phyloP scores from a whole-genome alignment of 2,113 vertebrate species.

The Hiodon alosoides region DNA sequence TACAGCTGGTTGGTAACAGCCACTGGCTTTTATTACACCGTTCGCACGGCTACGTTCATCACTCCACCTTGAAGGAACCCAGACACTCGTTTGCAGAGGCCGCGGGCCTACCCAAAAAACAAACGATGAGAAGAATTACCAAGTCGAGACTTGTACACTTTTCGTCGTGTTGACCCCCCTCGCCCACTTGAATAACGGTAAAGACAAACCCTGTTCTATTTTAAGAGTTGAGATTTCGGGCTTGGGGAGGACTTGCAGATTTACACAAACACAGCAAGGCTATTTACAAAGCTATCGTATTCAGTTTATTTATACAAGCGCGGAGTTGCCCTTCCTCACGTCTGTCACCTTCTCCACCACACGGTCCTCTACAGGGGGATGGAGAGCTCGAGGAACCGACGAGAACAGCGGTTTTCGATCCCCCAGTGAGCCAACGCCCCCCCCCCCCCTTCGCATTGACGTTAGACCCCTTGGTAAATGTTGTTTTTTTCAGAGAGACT shows the following conservation, averaged over 20 bases:
- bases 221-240: conserved; percentile 7
- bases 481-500: no score
- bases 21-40: no score
- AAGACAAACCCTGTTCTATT: conserved; percentile 29
- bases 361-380: background rate
- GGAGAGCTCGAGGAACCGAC: background rate
- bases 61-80: no score
- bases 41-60: no score
- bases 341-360: background rate
- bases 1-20: no score
- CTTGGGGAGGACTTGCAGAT: background rate
- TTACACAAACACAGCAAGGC: conserved; percentile 32
- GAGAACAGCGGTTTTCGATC: no score
- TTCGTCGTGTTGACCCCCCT: background rate
- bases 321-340: background rate
- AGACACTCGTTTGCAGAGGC: no score
- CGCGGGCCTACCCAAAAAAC: no score
- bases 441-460: no score
- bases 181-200: conserved; percentile 11
- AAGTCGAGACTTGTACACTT: conserved; percentile 10
- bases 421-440: no score
- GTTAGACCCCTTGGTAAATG: no score
- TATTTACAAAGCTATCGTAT: conserved; percentile 45
- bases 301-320: conserved; percentile 46
- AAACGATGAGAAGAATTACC: background rate